Evolutionary conservation across 2,797 vertebrate genomes (phyloP).

Genomic region (Telmatherina bonti): DNA sequence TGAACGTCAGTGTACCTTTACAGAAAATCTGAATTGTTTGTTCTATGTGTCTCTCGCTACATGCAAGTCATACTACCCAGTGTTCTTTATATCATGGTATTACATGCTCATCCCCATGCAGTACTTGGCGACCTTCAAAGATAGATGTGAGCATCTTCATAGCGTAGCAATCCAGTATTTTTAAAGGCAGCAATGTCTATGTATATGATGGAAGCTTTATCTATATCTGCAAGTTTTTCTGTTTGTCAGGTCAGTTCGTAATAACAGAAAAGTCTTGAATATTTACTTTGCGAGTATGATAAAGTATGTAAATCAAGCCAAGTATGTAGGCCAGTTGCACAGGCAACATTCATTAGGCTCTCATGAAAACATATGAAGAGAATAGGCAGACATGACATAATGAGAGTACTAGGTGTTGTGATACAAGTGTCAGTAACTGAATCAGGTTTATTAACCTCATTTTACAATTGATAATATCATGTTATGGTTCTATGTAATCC

Average conservation of each 20-base stretch:
- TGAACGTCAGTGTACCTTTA: slow-evolving; percentile 17
- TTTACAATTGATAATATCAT: slow-evolving; percentile 30
- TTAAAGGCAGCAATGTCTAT: background rate
- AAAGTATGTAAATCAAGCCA: slow-evolving; percentile 30
- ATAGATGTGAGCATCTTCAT: background rate
- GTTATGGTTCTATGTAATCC: slow-evolving; percentile 45
- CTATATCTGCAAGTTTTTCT: background rate
- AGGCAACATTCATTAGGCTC: slow-evolving; percentile 28
- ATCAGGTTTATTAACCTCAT: slow-evolving; percentile 28
- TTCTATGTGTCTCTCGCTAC: background rate
- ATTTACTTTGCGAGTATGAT: slow-evolving; percentile 49
- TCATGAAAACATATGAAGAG: slow-evolving; percentile 44
- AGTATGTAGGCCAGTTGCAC: slow-evolving; percentile 51
- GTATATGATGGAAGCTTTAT: background rate
- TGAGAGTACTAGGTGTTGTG: slow-evolving; percentile 16
- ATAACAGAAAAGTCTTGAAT: slow-evolving; percentile 32
- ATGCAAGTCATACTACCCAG: background rate
- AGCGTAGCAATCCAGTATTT: background rate
- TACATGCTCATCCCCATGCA: background rate
- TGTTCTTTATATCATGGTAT: background rate
- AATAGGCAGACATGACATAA: slow-evolving; percentile 7
- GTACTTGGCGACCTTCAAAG: background rate
- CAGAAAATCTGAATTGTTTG: slow-evolving; percentile 16
- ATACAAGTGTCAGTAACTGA: slow-evolving; percentile 22
- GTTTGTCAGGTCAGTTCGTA: slow-evolving; percentile 3